phyloP scores from a whole-genome alignment of 1,140 invertebrate genomes.

The Aphis gossypii region DNA sequence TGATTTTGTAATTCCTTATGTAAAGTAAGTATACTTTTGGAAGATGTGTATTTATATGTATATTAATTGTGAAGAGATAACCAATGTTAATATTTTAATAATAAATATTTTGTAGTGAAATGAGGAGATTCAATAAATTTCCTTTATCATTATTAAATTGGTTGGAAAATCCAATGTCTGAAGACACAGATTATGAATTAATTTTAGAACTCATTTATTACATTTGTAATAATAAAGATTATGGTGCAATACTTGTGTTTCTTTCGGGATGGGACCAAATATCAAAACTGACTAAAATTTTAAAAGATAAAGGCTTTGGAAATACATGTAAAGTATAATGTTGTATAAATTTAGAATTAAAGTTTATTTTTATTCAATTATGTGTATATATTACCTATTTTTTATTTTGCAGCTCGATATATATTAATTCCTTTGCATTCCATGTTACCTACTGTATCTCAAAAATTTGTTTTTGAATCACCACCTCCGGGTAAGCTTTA shows the following conservation, averaged over 20 bases:
- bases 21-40: constrained; percentile 22
- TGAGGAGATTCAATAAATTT: constrained; percentile 66
- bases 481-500: constrained; percentile 71
- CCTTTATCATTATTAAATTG: constrained; percentile 68
- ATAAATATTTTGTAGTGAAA: constrained; percentile 58
- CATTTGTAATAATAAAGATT: constrained; percentile 69
- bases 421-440: constrained; percentile 84
- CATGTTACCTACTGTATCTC: constrained; percentile 79
- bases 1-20: constrained; percentile 56
- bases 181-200: constrained; percentile 76
- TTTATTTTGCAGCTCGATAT: constrained; percentile 64
- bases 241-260: constrained; percentile 88
- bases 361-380: neutral
- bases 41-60: neutral
- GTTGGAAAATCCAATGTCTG: constrained; percentile 70
- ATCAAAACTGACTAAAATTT: constrained; percentile 55
- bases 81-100: neutral
- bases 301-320: constrained; percentile 53
- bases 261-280: constrained; percentile 82
- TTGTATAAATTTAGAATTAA: neutral
- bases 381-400: constrained; percentile 37
- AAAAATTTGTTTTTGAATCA: constrained; percentile 76
- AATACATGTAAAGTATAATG: constrained; percentile 57
- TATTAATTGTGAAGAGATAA: too few species aligned
- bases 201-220: constrained; percentile 73